Conservation (phyloP, 2,797 vertebrate species). For the Acanthornis magna region DNA sequence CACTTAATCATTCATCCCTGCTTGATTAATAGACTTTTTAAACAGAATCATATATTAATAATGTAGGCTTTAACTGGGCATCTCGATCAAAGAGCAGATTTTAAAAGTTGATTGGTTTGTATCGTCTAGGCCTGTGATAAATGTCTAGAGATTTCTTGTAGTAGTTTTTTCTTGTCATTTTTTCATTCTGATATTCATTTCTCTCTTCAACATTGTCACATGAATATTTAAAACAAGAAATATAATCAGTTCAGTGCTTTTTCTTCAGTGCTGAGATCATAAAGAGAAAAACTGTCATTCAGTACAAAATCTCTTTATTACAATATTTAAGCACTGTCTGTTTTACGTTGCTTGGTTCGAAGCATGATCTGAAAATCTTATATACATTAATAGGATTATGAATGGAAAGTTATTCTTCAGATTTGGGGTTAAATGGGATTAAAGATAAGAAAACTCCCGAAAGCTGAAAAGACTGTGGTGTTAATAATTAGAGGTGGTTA, state of each 20-base stretch:
- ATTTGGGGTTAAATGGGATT: slow-evolving; percentile 1
- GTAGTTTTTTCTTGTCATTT: slow-evolving; percentile 56
- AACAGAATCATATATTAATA: slow-evolving; percentile 74
- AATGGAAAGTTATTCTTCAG: background rate
- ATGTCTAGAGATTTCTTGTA: slow-evolving; percentile 68
- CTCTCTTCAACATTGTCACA: slow-evolving; percentile 69
- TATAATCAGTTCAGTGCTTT: slow-evolving; percentile 63
- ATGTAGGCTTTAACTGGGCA: slow-evolving; percentile 69
- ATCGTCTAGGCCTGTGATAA: slow-evolving; percentile 69
- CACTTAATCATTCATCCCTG: slow-evolving; percentile 70
- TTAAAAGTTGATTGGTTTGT: slow-evolving; percentile 72
- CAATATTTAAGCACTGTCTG: slow-evolving; percentile 45
- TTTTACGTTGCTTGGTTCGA: slow-evolving; percentile 30
- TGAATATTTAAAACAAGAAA: slow-evolving; percentile 74
- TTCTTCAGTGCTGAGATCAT: slow-evolving; percentile 49
- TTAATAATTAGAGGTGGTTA: background rate
- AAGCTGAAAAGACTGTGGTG: background rate
- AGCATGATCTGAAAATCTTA: background rate
- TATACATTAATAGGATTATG: background rate
- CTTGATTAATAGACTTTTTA: slow-evolving; percentile 74
- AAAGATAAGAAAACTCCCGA: background rate
- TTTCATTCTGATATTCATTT: slow-evolving; percentile 68
- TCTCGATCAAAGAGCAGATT: slow-evolving; percentile 68
- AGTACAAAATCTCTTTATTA: slow-evolving; percentile 58
- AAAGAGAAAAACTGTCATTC: slow-evolving; percentile 57